These are phyloP conservation scores for Nomada goodeniana DNA, from an alignment of 2,888 invertebrate genomes.

Conservation along the genomic window DNA sequence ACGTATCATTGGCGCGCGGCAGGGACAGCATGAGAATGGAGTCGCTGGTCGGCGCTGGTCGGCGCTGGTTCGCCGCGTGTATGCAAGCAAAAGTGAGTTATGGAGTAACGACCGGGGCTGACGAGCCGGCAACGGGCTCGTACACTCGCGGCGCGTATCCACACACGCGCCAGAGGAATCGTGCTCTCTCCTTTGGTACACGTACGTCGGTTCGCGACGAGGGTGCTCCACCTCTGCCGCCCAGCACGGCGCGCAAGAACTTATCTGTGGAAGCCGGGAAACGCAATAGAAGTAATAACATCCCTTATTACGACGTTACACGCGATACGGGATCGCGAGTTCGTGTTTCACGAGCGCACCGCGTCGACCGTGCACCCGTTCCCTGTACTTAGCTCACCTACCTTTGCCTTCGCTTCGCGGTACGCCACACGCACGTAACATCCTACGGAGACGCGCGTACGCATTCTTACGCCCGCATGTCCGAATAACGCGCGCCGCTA, in stretches of 20 bases:
- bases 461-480: constrained; percentile 18
- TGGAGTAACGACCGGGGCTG: constrained; percentile 67
- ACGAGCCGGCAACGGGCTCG: constrained; percentile 52
- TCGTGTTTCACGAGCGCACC: constrained; percentile 72
- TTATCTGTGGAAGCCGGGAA: constrained; percentile 73
- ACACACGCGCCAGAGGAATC: constrained; percentile 15
- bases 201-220: constrained; percentile 22
- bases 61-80: constrained; percentile 40
- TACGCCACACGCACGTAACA: neutral
- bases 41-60: constrained; percentile 2
- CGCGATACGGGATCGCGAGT: constrained; percentile 75
- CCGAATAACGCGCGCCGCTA: constrained; percentile 10
- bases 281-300: constrained; percentile 75
- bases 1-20: constrained; percentile 5
- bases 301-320: constrained; percentile 75
- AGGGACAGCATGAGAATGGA: constrained; percentile 6
- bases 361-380: constrained; percentile 56
- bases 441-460: neutral
- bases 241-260: constrained; percentile 56
- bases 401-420: constrained; percentile 15
- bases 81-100: constrained; percentile 69
- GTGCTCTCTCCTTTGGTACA: constrained; percentile 37
- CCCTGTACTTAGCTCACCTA: constrained; percentile 62
- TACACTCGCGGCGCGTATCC: constrained; percentile 14
- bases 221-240: constrained; percentile 20